Evolutionary conservation across 2,113 vertebrate genomes (phyloP), one percentile per base, ranked within the genome.

Genomic region (Callospermophilus lateralis): DNA sequence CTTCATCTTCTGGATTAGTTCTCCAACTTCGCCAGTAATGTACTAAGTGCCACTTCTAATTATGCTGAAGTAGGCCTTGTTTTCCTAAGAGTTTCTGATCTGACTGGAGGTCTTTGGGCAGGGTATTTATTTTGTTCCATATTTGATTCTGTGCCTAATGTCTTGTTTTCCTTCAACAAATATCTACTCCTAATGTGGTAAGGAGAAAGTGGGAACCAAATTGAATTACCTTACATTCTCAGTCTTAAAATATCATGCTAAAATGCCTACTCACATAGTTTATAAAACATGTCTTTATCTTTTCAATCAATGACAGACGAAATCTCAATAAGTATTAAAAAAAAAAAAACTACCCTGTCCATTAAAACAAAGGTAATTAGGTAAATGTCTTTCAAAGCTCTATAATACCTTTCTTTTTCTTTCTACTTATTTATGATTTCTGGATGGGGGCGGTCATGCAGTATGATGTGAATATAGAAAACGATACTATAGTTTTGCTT

Each of bases 111-210:
- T 51, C 3, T 26, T n/a, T 30, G 37, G 79, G 17, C 55, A 84
- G 4, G n/a, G 8, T 78, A 32, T 16, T 90, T 89, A 24, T 45
- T 55, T 87, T 84, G 42, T 67, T 91, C 73, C 51, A 32, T 63
- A 53, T 76, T 95, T 86, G 55, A 86, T 76, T 74, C 67, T 79
- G n/a, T 61, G 53, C 3, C 20, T 10, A 93, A 76, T 89, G 83
- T 65, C 73, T 93, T 96, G 37, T 83, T 94, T 93, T 88, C 53
- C 67, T 86, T 89, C 93, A 89, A 68, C 70, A 95, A 84, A 42
- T 72, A 65, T 7, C 67, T 68, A 74, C 45, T 17, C 88, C 61
- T 74, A 65, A 77, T 63, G 53, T 24, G 34, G 8, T 48, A 53
- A 68, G 78, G 39, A 89, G 37, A 61, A 61, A 93, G n/a, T 61